phyloP scores from a whole-genome alignment of 2,797 vertebrate species.

The Lemur catta region DNA sequence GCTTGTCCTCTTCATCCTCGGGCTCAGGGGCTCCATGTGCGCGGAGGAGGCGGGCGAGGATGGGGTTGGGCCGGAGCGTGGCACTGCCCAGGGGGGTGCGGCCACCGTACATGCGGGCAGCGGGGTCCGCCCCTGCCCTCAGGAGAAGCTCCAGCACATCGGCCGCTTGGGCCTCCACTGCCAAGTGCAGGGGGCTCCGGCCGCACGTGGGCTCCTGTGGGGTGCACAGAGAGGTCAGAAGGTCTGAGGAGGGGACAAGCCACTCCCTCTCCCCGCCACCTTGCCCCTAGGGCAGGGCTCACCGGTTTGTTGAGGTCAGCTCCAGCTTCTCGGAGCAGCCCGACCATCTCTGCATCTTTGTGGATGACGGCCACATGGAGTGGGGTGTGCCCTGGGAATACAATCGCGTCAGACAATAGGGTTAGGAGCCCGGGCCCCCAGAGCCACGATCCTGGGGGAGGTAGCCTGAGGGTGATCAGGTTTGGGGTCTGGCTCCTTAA shows the following conservation, averaged over 20 bases:
- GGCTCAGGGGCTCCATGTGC: constrained; percentile 81
- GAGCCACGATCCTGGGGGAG: background rate
- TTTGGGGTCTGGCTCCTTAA: background rate
- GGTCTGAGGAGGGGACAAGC: background rate
- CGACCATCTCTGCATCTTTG: constrained; percentile 81
- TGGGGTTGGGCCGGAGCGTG: constrained; percentile 79
- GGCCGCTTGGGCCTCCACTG: constrained; percentile 83
- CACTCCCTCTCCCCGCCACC: rapidly evolving
- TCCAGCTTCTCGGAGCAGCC: constrained; percentile 80
- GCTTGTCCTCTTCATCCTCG: constrained; percentile 75
- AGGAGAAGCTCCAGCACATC: constrained; percentile 82
- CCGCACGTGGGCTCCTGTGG: constrained; percentile 85
- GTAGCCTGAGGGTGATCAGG: background rate
- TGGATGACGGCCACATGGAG: constrained; percentile 85
- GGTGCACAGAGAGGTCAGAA: background rate
- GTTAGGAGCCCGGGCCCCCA: background rate
- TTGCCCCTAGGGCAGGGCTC: background rate
- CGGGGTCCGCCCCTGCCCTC: constrained; percentile 75
- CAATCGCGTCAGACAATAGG: background rate
- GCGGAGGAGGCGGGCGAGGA: constrained; percentile 81
- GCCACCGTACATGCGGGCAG: constrained; percentile 84
- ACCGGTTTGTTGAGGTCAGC: constrained; percentile 86
- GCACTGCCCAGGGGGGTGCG: constrained; percentile 86
- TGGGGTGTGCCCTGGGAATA: constrained; percentile 83
- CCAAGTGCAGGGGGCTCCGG: constrained; percentile 86